Conservation (phyloP, 2,797 vertebrate species). For the Rhinophrynus dorsalis region DNA sequence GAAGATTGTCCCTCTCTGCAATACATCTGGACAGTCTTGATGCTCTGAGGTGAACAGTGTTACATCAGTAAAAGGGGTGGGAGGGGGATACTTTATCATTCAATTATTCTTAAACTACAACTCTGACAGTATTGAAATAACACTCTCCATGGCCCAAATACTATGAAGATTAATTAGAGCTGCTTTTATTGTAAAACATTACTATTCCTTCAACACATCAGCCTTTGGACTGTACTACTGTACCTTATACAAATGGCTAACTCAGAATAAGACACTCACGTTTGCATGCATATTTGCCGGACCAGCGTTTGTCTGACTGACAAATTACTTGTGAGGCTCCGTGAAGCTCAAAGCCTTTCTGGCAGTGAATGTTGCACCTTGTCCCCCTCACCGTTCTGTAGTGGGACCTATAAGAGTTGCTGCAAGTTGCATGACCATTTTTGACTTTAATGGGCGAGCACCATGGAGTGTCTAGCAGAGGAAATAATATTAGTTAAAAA, state of each 20-base stretch:
- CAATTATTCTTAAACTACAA: too few relatives aligned
- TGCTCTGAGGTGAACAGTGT: too few relatives aligned
- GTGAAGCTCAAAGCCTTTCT: conserved; percentile 85
- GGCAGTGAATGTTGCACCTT: conserved; percentile 90
- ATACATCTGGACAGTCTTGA: too few relatives aligned
- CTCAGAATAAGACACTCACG: conserved; percentile 74
- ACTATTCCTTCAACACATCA: too few relatives aligned
- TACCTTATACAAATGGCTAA: neutral
- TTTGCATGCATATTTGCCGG: conserved; percentile 88
- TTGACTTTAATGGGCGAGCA: conserved; percentile 95
- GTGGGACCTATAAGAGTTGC: conserved; percentile 81
- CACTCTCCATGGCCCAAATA: too few relatives aligned
- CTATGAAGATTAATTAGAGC: too few relatives aligned
- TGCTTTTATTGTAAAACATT: too few relatives aligned
- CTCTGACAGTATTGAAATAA: too few relatives aligned
- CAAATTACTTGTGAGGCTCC: conserved; percentile 85
- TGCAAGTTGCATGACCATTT: conserved; percentile 87
- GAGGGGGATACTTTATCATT: too few relatives aligned
- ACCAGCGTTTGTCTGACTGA: conserved; percentile 92
- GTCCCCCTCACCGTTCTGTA: conserved; percentile 86
- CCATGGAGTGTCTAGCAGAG: conserved; percentile 83
- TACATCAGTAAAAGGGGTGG: too few relatives aligned
- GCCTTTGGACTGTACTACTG: too few relatives aligned
- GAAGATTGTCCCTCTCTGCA: too few relatives aligned
- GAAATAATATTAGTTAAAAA: neutral